A percentile compares a stretch with the other conserved stretches of the same genome.
Conservation (phyloP, 2,113 vertebrate genomes). For the Mus spicilegus region DNA sequence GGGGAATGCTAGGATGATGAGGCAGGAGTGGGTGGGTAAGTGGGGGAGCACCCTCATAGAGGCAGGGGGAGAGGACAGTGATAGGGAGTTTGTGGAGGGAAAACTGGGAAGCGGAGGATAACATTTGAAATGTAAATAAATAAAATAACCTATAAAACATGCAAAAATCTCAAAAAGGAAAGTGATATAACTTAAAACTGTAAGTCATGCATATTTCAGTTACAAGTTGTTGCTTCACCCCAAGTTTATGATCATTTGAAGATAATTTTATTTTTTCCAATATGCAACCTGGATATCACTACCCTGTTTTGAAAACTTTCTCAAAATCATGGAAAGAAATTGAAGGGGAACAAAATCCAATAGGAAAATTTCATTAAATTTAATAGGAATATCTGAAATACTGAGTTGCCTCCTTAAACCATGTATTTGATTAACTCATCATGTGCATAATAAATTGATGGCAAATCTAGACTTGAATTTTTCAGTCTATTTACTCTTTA, state of each 20-base stretch:
- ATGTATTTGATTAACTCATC: conserved; percentile 19
- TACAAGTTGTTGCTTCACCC: neutral
- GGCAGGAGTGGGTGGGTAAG: too few relatives aligned
- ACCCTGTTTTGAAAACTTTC: conserved; percentile 40
- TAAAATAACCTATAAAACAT: too few relatives aligned
- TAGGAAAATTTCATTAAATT: conserved; percentile 11
- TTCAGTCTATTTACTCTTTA: neutral
- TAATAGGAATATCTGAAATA: conserved; percentile 21
- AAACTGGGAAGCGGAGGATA: too few relatives aligned
- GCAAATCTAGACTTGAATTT: neutral
- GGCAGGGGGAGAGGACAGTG: too few relatives aligned
- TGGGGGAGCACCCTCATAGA: too few relatives aligned
- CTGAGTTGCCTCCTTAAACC: neutral
- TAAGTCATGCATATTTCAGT: neutral
- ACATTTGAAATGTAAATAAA: too few relatives aligned
- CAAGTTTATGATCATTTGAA: neutral
- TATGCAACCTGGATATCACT: neutral
- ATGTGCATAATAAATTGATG: conserved; percentile 18
- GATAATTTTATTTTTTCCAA: neutral
- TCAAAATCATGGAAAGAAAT: neutral
- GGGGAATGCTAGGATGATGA: too few relatives aligned
- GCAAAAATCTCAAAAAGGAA: too few relatives aligned
- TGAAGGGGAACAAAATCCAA: neutral
- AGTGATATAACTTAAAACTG: neutral
- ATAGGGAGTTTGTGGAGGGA: too few relatives aligned